These are phyloP conservation scores for Polymixis lichenea DNA, from an alignment of 2,888 invertebrate species.

Conservation along the genomic window DNA sequence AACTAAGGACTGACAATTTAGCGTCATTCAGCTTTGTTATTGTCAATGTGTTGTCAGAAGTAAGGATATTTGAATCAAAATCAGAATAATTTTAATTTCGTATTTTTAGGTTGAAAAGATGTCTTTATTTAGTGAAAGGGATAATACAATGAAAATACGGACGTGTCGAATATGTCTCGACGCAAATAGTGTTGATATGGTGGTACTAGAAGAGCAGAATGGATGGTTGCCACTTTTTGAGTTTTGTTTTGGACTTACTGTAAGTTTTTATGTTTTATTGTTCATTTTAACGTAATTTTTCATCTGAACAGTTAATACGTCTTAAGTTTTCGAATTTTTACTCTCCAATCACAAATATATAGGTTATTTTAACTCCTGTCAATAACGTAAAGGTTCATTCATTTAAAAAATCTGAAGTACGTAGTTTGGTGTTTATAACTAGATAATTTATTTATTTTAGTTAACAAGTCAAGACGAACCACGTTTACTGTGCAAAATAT, in stretches of 20 bases:
- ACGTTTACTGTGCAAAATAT: constrained; percentile 62
- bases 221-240: constrained; percentile 69
- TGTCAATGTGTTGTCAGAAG: constrained; percentile 2
- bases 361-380: no score
- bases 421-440: background rate
- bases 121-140: background rate
- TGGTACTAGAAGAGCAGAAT: constrained; percentile 56
- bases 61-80: background rate
- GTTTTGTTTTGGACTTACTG: constrained; percentile 75
- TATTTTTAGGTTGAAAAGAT: constrained; percentile 1
- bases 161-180: constrained; percentile 76
- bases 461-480: constrained; percentile 56
- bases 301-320: fast-evolving
- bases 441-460: constrained; percentile 24
- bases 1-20: fast-evolving
- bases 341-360: background rate
- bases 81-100: background rate
- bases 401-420: background rate
- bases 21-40: background rate
- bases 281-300: background rate
- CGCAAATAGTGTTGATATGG: constrained; percentile 57
- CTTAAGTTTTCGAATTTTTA: background rate
- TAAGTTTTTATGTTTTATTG: constrained; percentile 60
- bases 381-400: background rate
- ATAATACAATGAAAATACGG: constrained; percentile 24